Evolutionary conservation across 2,113 vertebrate species (phyloP), one percentile per base, ranked within the genome.

Genomic region (Hemichromis elongatus): DNA sequence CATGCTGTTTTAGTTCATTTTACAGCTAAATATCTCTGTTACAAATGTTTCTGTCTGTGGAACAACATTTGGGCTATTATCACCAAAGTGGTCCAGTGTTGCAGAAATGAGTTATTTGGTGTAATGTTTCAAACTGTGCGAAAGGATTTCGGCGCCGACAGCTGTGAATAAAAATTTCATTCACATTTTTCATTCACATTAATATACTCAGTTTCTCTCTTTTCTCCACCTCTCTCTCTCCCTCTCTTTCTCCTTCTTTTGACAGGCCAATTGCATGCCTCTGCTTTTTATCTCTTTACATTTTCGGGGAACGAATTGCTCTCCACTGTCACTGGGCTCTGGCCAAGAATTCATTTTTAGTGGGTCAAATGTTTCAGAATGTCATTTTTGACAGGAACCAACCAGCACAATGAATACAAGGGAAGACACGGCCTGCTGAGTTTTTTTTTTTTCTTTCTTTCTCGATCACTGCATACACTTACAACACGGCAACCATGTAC

Each of bases 301-400:
- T 95, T 96, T 94, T 96, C 94, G 68, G 91, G 92, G 93, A 96
- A 95, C 95, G 92, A 95, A 95, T 95, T 92, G 88, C 94, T 95
- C 90, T 92, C 84, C 86, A 86, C 93, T 92, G 94, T 95, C 93
- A 93, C 93, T 82, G 86, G 89, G 90, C 91, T 93, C 87, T 86
- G 85, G 91, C 92, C 94, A 86, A 88, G 91, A 95, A 96, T 95
- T 96, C 94, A 95, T 96, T 96, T 94, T 95, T 94, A 93, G 93
- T 91, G 92, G 95, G 95, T 96, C 95, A 96, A 95, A 93, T 95
- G 95, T 96, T 95, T 94, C 92, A 95, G 95, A 95, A 93, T 94
- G 95, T 96, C 95, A 95, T 96, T 86, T 94, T 92, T 96, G 95
- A 94, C 94, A 94, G 93, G 94, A 95, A 95, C 91, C 95, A 94